Percentiles rank a stretch among this genome's conserved stretches.
Evolutionary conservation across 2,888 invertebrate species (phyloP).

Genomic region (Andrena camellia): DNA sequence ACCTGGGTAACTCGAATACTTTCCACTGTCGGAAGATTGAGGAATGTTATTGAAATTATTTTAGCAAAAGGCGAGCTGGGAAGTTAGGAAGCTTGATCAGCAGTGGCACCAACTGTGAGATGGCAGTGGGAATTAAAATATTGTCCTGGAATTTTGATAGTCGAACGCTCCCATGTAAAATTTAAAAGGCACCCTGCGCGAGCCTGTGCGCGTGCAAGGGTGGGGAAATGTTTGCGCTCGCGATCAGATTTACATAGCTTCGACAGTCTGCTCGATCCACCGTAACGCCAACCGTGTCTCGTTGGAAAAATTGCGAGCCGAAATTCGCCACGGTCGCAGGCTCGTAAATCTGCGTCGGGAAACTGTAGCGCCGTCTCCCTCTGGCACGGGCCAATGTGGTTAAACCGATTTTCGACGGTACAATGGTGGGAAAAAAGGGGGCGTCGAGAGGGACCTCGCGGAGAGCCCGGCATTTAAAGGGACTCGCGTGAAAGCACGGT

Average conservation of each 20-base stretch:
- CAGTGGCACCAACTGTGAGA: too few relatives aligned
- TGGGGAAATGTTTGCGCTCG: neutral
- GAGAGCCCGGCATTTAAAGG: neutral
- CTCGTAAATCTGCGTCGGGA: neutral
- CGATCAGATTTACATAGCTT: neutral
- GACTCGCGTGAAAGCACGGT: constrained; percentile 40
- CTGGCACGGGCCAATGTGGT: neutral
- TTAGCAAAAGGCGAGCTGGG: neutral
- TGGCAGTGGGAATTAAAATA: too few relatives aligned
- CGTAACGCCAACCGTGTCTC: neutral
- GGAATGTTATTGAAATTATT: neutral
- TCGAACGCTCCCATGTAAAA: too few relatives aligned
- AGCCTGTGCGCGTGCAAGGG: too few relatives aligned
- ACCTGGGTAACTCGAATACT: neutral
- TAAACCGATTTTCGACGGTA: constrained; percentile 16
- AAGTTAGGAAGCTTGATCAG: too few relatives aligned
- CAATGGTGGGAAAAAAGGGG: neutral
- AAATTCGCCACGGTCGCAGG: neutral
- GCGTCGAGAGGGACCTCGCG: neutral
- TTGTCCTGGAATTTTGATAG: too few relatives aligned
- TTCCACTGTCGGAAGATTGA: neutral
- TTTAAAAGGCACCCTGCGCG: too few relatives aligned
- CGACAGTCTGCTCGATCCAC: neutral
- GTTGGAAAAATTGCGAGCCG: neutral
- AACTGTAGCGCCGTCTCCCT: neutral